Base-by-base conservation (phyloP, 2,797 vertebrate species). In the Enteromius thamalakanensis region DNA sequence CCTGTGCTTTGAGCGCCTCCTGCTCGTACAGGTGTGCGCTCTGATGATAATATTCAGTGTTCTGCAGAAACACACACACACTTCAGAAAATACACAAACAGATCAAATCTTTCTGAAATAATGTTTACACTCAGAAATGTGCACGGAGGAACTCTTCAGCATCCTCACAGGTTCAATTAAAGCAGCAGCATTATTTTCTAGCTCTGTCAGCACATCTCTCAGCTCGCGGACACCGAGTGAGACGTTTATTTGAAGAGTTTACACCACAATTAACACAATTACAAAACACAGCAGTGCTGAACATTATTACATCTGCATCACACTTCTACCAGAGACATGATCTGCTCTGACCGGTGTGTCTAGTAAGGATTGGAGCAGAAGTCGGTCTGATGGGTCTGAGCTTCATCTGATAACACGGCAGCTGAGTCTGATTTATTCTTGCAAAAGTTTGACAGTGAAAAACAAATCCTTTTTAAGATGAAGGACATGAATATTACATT, bases 251-350 rank as follows among this genome's bases (percentile, higher is more conserved):
- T 89, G 87, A 76, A 88, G 84, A 47, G n/a, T 87, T 83, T 87
- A 89, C 91, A 89, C 85, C 79, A 84, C 85, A 91, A 91, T 93
- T 91, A 92, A 83, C 34, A 79, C 78, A 71, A 69, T 83, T 78
- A 89, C 86, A 78, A 58, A 65, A 49, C 42, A 65, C 40, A 19
- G 37, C 78, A 65, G 34, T 2, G 40, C 80, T 60, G 67, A 75
- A 88, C 87, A 81, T 34, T 49, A 21, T n/a, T 21, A 55, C 55
- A 23, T 58, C 55, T 58, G n/a, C n/a, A n/a, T n/a, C 55, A 58
- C 55, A 23, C 55, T 23, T 23, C 5, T 23, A 23, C n/a, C 55
- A 58, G 9, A 58, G 9, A 23, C 9, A 55, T 23, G 8, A 58
- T 55, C 53, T 55, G 21, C 53, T n/a, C 53, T 58, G 55, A 19